Evolutionary conservation across 2,113 vertebrate species (phyloP).

Genomic region (Jaculus jaculus): DNA sequence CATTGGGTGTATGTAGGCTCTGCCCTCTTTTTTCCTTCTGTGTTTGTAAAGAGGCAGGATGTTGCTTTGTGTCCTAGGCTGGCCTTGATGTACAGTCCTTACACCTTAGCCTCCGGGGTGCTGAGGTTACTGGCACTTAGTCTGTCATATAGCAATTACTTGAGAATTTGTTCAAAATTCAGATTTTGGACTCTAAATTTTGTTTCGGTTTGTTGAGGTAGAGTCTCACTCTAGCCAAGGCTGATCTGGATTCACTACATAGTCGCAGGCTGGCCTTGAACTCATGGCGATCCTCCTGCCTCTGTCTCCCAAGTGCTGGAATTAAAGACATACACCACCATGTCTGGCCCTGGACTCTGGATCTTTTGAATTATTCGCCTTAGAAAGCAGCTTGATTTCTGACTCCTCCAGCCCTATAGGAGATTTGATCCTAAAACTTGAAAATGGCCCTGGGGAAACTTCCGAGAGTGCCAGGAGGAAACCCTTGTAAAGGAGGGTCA

Average conservation of each 20-base stretch:
- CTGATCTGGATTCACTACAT: no score
- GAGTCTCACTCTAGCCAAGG: no score
- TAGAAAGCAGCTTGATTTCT: background rate
- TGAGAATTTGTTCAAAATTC: background rate
- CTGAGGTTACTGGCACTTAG: background rate
- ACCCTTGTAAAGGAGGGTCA: background rate
- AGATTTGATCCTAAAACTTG: background rate
- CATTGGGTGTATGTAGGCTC: background rate
- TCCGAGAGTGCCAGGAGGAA: rapidly evolving
- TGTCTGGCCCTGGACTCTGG: background rate
- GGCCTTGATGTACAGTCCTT: background rate
- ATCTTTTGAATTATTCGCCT: background rate
- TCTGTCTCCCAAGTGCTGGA: no score
- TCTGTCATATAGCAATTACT: no score
- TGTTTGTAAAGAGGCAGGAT: background rate
- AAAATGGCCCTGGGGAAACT: background rate
- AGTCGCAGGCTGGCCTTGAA: no score
- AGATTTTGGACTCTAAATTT: background rate
- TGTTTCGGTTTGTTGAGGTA: no score
- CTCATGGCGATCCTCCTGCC: no score
- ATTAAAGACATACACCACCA: no score
- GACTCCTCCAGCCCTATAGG: background rate
- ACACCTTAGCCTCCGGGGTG: background rate
- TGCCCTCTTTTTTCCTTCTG: background rate
- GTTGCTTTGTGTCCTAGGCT: background rate